Evolutionary conservation across 2,888 invertebrate species (phyloP).

Genomic region (Pandemis heparana): DNA sequence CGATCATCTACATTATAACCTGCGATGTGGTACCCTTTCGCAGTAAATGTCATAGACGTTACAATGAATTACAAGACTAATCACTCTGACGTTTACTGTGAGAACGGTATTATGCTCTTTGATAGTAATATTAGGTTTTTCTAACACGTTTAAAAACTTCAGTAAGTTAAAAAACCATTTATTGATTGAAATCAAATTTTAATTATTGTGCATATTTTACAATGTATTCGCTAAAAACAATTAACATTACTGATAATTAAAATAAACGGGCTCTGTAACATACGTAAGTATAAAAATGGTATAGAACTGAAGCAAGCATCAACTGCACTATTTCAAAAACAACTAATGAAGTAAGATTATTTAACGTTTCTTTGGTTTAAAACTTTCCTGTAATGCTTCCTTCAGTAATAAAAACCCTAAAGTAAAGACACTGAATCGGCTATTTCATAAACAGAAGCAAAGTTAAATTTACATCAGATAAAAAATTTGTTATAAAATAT

Average conservation of each 20-base stretch:
- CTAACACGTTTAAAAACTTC: conserved; percentile 37
- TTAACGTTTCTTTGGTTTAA: background rate
- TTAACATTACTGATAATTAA: conserved; percentile 1
- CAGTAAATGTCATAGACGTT: too few species aligned
- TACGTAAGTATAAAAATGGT: background rate
- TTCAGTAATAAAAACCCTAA: background rate
- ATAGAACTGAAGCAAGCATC: background rate
- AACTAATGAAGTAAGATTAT: background rate
- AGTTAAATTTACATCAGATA: too few species aligned
- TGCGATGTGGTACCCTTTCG: too few species aligned
- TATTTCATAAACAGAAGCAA: too few species aligned
- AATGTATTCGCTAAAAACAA: background rate
- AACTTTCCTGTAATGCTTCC: background rate
- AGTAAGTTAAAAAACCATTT: conserved; percentile 48
- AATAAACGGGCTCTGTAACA: background rate
- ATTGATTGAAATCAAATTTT: conserved; percentile 50
- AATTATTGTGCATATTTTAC: conserved; percentile 20
- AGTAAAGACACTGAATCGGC: background rate
- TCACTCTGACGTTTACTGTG: too few species aligned
- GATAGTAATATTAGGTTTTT: too few species aligned
- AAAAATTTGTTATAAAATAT: too few species aligned
- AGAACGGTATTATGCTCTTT: too few species aligned
- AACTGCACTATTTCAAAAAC: background rate
- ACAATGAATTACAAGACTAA: too few species aligned
- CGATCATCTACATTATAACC: too few species aligned